These are phyloP conservation scores for Onychostoma macrolepis DNA, from an alignment of 2,113 vertebrate genomes.

Conservation along the genomic window DNA sequence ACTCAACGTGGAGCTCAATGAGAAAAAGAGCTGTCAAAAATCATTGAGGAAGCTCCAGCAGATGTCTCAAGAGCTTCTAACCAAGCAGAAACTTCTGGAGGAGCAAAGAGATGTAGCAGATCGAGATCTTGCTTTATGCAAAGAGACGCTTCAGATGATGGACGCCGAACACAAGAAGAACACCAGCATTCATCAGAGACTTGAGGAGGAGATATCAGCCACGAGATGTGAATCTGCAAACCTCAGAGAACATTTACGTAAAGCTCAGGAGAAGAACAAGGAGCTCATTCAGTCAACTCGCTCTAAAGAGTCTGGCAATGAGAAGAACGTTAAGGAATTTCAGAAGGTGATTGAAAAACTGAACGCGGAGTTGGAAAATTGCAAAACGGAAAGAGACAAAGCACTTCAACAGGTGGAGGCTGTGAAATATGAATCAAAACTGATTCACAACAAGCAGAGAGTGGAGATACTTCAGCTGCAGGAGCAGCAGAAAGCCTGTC, in stretches of 20 bases:
- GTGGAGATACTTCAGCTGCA: constrained; percentile 46
- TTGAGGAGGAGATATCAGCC: constrained; percentile 39
- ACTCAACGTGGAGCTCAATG: constrained; percentile 29
- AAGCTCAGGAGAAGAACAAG: constrained; percentile 42
- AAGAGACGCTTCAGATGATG: constrained; percentile 37
- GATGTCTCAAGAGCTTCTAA: constrained; percentile 32
- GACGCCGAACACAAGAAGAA: constrained; percentile 37
- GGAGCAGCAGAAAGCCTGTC: constrained; percentile 29
- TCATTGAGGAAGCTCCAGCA: constrained; percentile 34
- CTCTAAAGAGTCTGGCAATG: constrained; percentile 44
- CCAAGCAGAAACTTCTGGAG: constrained; percentile 42
- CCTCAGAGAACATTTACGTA: constrained; percentile 44
- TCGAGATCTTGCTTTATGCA: background rate
- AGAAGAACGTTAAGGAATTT: constrained; percentile 31
- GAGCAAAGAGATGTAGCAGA: constrained; percentile 45
- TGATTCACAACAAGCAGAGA: constrained; percentile 30
- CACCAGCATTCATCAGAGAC: constrained; percentile 3
- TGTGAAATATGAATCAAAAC: constrained; percentile 42
- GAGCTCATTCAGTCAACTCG: constrained; percentile 22
- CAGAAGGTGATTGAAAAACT: constrained; percentile 40
- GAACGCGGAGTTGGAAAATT: constrained; percentile 28
- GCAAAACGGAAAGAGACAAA: constrained; percentile 25
- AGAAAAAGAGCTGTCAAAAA: constrained; percentile 47
- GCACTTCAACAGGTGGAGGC: constrained; percentile 28
- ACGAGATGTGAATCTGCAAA: constrained; percentile 31